Evolutionary conservation across 1,140 invertebrate genomes (phyloP).

Genomic region (Aphis craccivora): DNA sequence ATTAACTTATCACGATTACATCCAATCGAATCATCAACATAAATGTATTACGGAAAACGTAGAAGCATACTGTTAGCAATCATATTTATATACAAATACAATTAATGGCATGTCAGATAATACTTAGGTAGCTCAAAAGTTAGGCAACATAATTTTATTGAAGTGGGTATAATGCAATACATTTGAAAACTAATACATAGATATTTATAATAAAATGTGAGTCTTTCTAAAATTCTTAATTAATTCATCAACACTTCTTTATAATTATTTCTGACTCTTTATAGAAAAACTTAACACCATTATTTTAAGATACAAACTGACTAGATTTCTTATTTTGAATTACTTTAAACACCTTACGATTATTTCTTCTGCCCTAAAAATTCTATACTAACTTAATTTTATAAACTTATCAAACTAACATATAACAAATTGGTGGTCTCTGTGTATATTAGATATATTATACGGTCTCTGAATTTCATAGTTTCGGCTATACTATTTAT

Average conservation of each 20-base stretch:
- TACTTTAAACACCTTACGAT: background rate
- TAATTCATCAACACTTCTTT: too few relatives aligned
- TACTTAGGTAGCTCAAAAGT: too few relatives aligned
- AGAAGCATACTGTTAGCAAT: background rate
- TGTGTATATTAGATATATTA: background rate
- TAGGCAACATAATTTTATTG: too few relatives aligned
- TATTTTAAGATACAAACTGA: too few relatives aligned
- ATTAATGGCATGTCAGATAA: too few relatives aligned
- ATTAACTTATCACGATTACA: background rate
- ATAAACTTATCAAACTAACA: background rate
- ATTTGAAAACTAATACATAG: background rate
- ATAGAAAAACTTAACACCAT: too few relatives aligned
- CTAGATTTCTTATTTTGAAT: too few relatives aligned
- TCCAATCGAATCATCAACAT: background rate
- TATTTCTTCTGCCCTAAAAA: background rate
- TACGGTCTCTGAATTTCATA: background rate
- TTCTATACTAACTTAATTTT: too few relatives aligned
- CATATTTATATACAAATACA: background rate
- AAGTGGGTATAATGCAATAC: background rate
- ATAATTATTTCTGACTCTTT: too few relatives aligned
- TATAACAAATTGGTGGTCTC: background rate
- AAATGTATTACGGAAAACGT: background rate
- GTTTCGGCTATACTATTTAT: background rate
- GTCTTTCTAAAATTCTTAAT: too few relatives aligned
- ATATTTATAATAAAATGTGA: too few relatives aligned